Percentiles rank a stretch among this genome's conserved stretches.
Evolutionary conservation across 2,797 vertebrate species (phyloP).

Genomic region (Sciurus carolinensis): DNA sequence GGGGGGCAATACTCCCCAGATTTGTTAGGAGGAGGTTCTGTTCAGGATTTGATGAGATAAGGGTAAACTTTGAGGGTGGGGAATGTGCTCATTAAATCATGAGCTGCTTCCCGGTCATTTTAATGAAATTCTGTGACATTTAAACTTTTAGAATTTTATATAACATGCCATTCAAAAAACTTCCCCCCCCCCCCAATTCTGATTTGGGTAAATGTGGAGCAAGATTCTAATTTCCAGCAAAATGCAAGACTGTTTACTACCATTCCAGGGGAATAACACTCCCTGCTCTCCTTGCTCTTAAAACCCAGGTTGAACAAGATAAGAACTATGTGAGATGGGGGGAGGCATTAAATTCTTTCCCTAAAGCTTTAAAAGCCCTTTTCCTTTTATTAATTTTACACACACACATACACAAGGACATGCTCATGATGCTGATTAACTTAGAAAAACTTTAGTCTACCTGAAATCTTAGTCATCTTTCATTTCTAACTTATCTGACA

Average conservation of each 20-base stretch:
- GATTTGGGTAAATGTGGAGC: neutral
- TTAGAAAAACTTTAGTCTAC: neutral
- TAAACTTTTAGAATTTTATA: conserved; percentile 23
- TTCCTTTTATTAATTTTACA: neutral
- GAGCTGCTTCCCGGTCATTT: neutral
- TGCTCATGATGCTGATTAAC: neutral
- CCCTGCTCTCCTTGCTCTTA: neutral
- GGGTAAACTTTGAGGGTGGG: neutral
- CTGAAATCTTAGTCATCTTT: neutral
- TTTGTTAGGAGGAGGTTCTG: neutral
- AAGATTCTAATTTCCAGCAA: conserved; percentile 23
- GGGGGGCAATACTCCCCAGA: neutral
- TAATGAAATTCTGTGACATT: neutral
- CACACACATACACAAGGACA: neutral
- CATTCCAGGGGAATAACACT: neutral
- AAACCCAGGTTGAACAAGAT: neutral
- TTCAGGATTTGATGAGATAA: neutral
- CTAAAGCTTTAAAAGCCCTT: neutral
- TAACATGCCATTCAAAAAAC: neutral
- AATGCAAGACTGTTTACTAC: neutral
- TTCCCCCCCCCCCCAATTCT: neutral
- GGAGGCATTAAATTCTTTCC: neutral
- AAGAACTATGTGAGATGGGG: neutral
- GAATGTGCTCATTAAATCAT: neutral
- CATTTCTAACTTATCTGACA: conserved; percentile 11